Evolutionary conservation across 1,140 invertebrate species (phyloP).

Genomic region (Metaphire vulgaris): DNA sequence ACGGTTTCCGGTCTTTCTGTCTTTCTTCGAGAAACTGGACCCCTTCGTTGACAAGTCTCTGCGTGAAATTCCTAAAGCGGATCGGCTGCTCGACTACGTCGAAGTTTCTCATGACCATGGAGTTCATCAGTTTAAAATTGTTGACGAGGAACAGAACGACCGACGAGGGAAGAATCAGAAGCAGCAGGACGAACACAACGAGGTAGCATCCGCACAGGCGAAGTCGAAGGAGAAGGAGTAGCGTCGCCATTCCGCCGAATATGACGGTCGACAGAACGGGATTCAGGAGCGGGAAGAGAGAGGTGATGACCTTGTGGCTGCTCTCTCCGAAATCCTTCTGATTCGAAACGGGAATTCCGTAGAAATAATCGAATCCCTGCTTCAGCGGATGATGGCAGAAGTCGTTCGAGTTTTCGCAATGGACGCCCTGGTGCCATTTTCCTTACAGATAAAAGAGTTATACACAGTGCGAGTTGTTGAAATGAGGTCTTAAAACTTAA

Average conservation of each 20-base stretch:
- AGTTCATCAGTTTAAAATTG: slow-evolving; percentile 43
- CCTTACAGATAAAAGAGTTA: slow-evolving; percentile 32
- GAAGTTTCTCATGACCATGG: slow-evolving; percentile 43
- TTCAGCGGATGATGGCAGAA: slow-evolving; percentile 49
- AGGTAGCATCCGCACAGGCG: neutral
- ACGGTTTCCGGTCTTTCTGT: slow-evolving; percentile 32
- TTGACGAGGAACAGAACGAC: slow-evolving; percentile 26
- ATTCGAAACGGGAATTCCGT: slow-evolving; percentile 53
- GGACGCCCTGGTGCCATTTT: slow-evolving; percentile 54
- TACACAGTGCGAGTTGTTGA: neutral
- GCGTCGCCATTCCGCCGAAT: neutral
- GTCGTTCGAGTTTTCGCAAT: slow-evolving; percentile 36
- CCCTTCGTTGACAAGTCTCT: slow-evolving; percentile 37
- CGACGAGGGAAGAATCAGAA: slow-evolving; percentile 29
- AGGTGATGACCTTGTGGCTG: slow-evolving; percentile 21
- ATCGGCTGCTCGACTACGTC: slow-evolving; percentile 46
- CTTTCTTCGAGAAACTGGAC: slow-evolving; percentile 36
- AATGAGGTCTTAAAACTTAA: neutral
- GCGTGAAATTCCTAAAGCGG: slow-evolving; percentile 35
- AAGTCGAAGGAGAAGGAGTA: slow-evolving; percentile 13
- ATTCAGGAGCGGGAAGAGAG: neutral
- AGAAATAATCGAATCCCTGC: slow-evolving; percentile 56
- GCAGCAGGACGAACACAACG: slow-evolving; percentile 17
- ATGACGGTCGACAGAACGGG: neutral
- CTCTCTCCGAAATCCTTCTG: slow-evolving; percentile 47